Evolutionary conservation across 1,140 invertebrate genomes (phyloP), one percentile per base, ranked within the genome.

Genomic region (Cotesia typhae): DNA sequence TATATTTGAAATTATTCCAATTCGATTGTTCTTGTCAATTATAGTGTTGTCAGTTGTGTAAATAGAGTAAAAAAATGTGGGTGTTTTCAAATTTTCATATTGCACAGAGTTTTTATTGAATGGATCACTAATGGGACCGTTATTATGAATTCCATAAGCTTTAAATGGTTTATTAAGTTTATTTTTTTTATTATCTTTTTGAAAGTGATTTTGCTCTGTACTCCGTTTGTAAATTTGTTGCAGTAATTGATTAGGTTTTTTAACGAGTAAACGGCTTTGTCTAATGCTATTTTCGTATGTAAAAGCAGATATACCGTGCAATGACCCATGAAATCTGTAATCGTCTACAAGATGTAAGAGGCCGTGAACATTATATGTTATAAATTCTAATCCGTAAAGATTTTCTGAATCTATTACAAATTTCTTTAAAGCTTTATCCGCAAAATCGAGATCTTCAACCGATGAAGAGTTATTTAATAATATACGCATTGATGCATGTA

Each of bases 221-320:
- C 28, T n/a, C 38, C 65, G 63, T 14, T 41, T 68, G 12, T 61
- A 52, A 53, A 76, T 69, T 69, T 76, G 72, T 65, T 73, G 71
- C 4, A 71, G 61, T 3, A 36, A 38, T 37, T 41, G 36, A 47
- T 73, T 3, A 14, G 67, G 71, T 70, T 76, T 76, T 35, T 69
- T 70, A 28, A 66, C 20, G 41, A 63, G 71, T 14, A 20, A 37
- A 0, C 69, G 55, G 41, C 70, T 69, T 3, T 66, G 14, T 10
- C 7, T 55, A 53, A 76, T 74, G 51, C 70, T 71, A 63, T 74
- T 76, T 59, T 76, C 75, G 28, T 74, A 76, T 7, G 72, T 69
- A 52, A 76, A 76, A 12, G 75, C 75, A 4, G 72, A 74, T 37
- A 60, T 67, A n/a, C 4, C 28, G 47, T 76, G 71, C 14, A 73